Conservation (phyloP, 2,888 invertebrate species). For the Pogonocherus hispidulus region DNA sequence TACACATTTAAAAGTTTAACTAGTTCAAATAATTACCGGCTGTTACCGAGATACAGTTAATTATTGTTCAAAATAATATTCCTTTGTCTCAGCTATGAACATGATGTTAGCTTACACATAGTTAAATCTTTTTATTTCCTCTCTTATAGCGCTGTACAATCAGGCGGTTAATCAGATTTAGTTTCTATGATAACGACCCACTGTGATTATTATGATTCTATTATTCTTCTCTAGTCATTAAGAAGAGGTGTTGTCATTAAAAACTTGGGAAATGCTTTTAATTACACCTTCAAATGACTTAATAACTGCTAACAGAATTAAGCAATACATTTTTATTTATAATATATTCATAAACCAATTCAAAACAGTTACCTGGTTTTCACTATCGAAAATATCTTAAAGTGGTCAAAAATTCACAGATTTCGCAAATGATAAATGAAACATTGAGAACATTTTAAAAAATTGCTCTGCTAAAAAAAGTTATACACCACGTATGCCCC, state of each 20-base stretch:
- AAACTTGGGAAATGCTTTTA: neutral
- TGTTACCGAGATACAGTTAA: slow-evolving; percentile 22
- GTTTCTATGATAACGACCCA: slow-evolving; percentile 15
- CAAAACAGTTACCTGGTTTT: too few species aligned
- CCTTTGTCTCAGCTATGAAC: slow-evolving; percentile 24
- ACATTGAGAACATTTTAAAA: too few species aligned
- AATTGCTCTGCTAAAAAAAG: too few species aligned
- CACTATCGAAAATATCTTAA: too few species aligned
- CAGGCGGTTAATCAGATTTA: slow-evolving; percentile 21
- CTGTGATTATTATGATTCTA: slow-evolving; percentile 26
- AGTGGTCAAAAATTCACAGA: too few species aligned
- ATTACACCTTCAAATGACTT: neutral
- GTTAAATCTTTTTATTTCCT: slow-evolving; percentile 25
- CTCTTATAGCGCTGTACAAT: slow-evolving; percentile 6
- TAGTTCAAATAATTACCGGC: slow-evolving; percentile 28
- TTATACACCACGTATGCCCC: too few species aligned
- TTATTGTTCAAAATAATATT: slow-evolving; percentile 34
- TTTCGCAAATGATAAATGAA: too few species aligned
- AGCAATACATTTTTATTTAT: too few species aligned
- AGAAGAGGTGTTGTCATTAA: slow-evolving; percentile 13
- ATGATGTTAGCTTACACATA: slow-evolving; percentile 21
- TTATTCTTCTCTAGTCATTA: slow-evolving; percentile 30
- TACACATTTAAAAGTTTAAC: slow-evolving; percentile 28
- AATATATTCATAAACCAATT: too few species aligned
- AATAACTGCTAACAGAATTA: too few species aligned